Base-by-base conservation (phyloP, 2,113 vertebrate species). In the Cryptomyrus ogoouensis region DNA sequence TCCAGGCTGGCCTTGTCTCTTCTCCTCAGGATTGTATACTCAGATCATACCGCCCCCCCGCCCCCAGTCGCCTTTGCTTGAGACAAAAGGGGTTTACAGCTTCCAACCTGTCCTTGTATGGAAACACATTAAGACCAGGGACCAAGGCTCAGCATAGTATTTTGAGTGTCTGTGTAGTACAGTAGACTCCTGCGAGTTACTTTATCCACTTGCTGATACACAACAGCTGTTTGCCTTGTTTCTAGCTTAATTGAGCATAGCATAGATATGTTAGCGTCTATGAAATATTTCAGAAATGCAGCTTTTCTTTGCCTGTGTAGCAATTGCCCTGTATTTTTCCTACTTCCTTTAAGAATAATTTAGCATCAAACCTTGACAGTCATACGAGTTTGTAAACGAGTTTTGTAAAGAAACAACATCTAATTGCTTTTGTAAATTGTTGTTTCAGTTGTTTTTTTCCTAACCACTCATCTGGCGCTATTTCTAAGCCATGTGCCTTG, bases 401-500 rank as follows among this genome's bases (percentile, higher is more conserved):
- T 12, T 50, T 85, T 50, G 17, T 24, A 47, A 50, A 85, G 47
- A 86, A 47, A 24, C 42, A 85, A 31, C 74, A 80, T 42, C 17
- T 19, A 80, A 80, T 50, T 87, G 13, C 15, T 35, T 27, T 35
- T 87, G 50, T 56, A 35, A 87, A 35, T 87, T 56, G n/a, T 56
- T 35, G 31, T 53, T 52, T 49, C 27, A 56, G 15, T 53, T 15
- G n/a, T 19, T 24, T 6, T 46, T 84, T 84, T 7, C 19, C 39
- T 47, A 9, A 84, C 42, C 8, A 46, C 83, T 84, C 42, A 12
- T 24, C 13, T 46, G 39, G 83, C 19, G 19, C 17, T 7, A 89
- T 92, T 84, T 88, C 87, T 58, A 88, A 90, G 94, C 93, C 95
- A 94, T 95, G 94, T 95, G 95, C 92, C 88, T 87, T 90, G 94